A percentile compares a stretch with the other conserved stretches of the same genome.
Conservation (phyloP, 2,113 vertebrate genomes). For the Tachuris rubrigastra region DNA sequence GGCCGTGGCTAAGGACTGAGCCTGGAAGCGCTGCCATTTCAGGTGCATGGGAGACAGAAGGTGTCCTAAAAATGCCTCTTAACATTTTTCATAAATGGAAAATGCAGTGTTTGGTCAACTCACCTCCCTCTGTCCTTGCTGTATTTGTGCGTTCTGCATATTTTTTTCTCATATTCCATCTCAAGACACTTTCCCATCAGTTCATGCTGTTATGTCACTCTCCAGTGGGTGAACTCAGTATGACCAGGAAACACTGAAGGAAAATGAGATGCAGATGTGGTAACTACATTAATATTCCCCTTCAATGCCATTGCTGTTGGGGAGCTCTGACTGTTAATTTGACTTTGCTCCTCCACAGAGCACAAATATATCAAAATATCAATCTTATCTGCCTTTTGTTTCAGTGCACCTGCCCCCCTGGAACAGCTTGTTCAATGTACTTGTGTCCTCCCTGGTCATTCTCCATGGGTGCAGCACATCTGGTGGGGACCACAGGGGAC, state of each 20-base stretch:
- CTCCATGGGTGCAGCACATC: slow-evolving; percentile 43
- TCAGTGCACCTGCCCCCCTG: neutral
- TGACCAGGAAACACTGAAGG: neutral
- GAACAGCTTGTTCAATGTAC: neutral
- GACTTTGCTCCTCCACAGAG: slow-evolving; percentile 11
- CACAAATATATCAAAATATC: slow-evolving; percentile 21
- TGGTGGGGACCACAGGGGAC: neutral
- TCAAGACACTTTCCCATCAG: neutral
- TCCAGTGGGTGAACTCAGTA: slow-evolving; percentile 41
- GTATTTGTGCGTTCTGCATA: neutral
- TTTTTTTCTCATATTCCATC: neutral
- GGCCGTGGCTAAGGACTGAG: neutral
- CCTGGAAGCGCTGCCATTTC: accelerated
- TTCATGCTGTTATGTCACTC: slow-evolving; percentile 47
- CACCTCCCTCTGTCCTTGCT: neutral
- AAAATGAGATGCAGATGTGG: slow-evolving; percentile 46
- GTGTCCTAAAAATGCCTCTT: neutral
- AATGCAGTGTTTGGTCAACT: neutral
- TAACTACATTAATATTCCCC: slow-evolving; percentile 22
- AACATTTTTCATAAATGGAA: neutral
- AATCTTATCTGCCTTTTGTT: slow-evolving; percentile 29
- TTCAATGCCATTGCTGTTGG: neutral
- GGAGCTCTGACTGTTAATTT: slow-evolving; percentile 25
- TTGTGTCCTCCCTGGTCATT: neutral
- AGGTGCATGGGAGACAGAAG: neutral